Evolutionary conservation across 2,113 vertebrate genomes (phyloP), one percentile per base, ranked within the genome.

Genomic region (Phrynocephalus versicolor): DNA sequence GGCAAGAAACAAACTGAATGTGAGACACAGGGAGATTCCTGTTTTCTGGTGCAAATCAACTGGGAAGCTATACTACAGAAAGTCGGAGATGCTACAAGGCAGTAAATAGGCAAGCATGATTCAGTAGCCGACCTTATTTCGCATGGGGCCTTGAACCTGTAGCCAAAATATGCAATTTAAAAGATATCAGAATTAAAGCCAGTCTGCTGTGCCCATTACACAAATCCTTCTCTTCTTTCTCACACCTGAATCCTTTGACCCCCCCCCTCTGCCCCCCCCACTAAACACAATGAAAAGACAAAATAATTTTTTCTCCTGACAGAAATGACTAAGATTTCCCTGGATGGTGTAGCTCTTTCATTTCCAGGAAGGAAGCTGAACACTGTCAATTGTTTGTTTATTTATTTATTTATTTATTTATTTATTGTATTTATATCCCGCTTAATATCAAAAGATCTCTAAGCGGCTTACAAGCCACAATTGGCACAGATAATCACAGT

Each of bases 331-430:
- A 88, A 86, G 81, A 30, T 85, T 75, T 85, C 90, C 88, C 91
- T 89, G 81, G 76, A 51, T 76, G 89, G 87, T 85, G 85, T 72
- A 81, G 86, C 55, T 90, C 73, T 89, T 82, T 87, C 70, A 79
- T 89, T 93, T 90, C 91, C 93, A 89, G 90, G 88, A 91, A 90
- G 88, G 85, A 90, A 72, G 87, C 55, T 69, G 25, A 90, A 85
- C 90, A 57, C 45, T 85, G 82, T 12, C 16, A 77, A 55, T 87
- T n/a, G n/a, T n/a, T n/a, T n/a, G n/a, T n/a, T n/a, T n/a, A n/a
- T n/a, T n/a, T n/a, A n/a, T n/a, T n/a, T n/a, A n/a, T n/a, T n/a
- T n/a, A n/a, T n/a, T n/a, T n/a, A n/a, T n/a, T n/a, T n/a, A n/a
- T n/a, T n/a, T n/a, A n/a, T n/a, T n/a, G n/a, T n/a, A n/a, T n/a